A percentile compares a stretch with the other conserved stretches of the same genome.
Evolutionary conservation across 2,888 invertebrate species (phyloP).

Genomic region (Ecdyonurus torrentis): DNA sequence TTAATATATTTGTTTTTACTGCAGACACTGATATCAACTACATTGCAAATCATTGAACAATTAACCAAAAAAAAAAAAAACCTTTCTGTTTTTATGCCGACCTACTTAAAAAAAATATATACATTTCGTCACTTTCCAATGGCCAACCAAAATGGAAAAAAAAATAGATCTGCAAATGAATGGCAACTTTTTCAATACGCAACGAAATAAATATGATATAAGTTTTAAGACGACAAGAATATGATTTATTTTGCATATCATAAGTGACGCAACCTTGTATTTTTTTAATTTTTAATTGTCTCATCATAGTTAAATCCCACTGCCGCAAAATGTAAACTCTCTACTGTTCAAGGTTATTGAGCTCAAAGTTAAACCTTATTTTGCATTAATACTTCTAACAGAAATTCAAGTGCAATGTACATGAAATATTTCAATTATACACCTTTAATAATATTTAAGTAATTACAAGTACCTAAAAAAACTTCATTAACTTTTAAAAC

Average conservation of each 20-base stretch:
- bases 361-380: neutral
- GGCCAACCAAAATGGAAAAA: no score
- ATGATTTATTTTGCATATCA: neutral
- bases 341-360: neutral
- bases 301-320: neutral
- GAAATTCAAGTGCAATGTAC: neutral
- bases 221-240: neutral
- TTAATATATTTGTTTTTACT: no score
- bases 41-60: no score
- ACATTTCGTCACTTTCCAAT: conserved; percentile 1
- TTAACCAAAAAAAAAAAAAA: no score
- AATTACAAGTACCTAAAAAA: neutral
- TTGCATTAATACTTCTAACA: neutral
- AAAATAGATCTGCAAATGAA: neutral
- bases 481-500: neutral
- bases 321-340: neutral
- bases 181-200: no score
- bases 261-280: neutral
- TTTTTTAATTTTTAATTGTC: neutral
- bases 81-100: neutral
- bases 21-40: no score
- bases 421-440: neutral
- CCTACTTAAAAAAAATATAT: neutral
- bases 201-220: no score
- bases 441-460: neutral